Evolutionary conservation across 1,140 invertebrate genomes (phyloP).

Genomic region (Drosophila seguyi): DNA sequence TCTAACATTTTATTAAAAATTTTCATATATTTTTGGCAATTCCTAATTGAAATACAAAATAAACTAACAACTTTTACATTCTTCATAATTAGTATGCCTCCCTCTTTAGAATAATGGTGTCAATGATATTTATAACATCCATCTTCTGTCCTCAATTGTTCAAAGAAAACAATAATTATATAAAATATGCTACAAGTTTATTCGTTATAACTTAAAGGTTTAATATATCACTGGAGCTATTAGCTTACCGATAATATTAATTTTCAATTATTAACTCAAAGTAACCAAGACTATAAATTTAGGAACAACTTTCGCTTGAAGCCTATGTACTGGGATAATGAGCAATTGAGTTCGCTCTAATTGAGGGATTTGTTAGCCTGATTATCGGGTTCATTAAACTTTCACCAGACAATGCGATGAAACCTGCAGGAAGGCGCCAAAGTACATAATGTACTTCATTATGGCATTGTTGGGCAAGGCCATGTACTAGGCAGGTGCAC

Average conservation of each 20-base stretch:
- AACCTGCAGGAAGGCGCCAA: constrained; percentile 11
- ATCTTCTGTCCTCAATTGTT: background rate
- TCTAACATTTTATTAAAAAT: background rate
- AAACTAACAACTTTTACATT: background rate
- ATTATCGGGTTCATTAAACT: constrained; percentile 63
- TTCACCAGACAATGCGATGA: constrained; percentile 39
- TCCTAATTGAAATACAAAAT: background rate
- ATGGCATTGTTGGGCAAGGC: constrained; percentile 13
- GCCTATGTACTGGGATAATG: constrained; percentile 20
- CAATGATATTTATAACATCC: too few relatives aligned
- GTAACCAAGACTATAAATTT: background rate
- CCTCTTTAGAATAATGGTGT: too few relatives aligned
- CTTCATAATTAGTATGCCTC: too few relatives aligned
- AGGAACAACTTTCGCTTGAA: constrained; percentile 2
- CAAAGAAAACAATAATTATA: background rate
- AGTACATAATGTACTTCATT: constrained; percentile 42
- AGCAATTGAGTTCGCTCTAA: constrained; percentile 13
- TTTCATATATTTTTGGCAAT: background rate
- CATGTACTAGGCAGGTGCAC: constrained; percentile 26
- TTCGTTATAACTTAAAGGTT: too few relatives aligned
- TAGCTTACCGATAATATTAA: background rate
- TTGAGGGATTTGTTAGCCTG: constrained; percentile 56
- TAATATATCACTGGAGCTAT: background rate
- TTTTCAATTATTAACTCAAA: background rate
- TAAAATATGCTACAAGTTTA: too few relatives aligned